Evolutionary conservation across 1,140 invertebrate species (phyloP).

Genomic region (Drosophila tropicalis): DNA sequence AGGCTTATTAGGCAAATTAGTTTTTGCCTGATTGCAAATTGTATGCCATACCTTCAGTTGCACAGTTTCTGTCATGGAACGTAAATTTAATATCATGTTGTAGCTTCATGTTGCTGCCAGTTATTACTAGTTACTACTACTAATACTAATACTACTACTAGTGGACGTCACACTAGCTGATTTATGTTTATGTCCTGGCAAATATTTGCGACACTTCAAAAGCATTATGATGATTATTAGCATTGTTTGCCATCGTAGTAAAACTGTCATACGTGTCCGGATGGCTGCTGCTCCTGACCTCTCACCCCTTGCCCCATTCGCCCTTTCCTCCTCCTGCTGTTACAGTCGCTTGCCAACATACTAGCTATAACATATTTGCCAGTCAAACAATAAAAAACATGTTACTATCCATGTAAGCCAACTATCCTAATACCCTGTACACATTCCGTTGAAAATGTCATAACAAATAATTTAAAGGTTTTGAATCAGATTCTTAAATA

Average conservation of each 20-base stretch:
- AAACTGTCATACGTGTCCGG: constrained; percentile 75
- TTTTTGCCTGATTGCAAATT: constrained; percentile 62
- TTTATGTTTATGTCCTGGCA: constrained; percentile 74
- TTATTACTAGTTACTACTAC: constrained; percentile 1
- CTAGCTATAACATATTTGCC: constrained; percentile 40
- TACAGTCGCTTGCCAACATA: constrained; percentile 11
- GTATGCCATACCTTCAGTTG: constrained; percentile 11
- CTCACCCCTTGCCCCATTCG: too few relatives aligned
- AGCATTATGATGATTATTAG: constrained; percentile 72
- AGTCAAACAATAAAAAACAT: constrained; percentile 39
- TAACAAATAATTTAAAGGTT: too few relatives aligned
- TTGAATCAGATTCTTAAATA: too few relatives aligned
- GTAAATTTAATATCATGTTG: constrained; percentile 46
- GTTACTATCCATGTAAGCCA: background rate
- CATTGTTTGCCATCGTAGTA: constrained; percentile 71
- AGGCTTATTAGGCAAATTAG: constrained; percentile 67
- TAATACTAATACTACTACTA: background rate
- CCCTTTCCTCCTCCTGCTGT: background rate
- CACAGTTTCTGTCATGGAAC: constrained; percentile 6
- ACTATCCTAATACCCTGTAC: background rate
- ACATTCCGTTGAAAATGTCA: too few relatives aligned
- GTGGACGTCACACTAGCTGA: constrained; percentile 45
- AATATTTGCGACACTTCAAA: constrained; percentile 72
- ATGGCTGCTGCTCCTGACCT: constrained; percentile 41
- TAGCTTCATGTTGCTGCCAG: constrained; percentile 43